Evolutionary conservation across 2,888 invertebrate genomes (phyloP).

Genomic region (Polymixis flavicincta): DNA sequence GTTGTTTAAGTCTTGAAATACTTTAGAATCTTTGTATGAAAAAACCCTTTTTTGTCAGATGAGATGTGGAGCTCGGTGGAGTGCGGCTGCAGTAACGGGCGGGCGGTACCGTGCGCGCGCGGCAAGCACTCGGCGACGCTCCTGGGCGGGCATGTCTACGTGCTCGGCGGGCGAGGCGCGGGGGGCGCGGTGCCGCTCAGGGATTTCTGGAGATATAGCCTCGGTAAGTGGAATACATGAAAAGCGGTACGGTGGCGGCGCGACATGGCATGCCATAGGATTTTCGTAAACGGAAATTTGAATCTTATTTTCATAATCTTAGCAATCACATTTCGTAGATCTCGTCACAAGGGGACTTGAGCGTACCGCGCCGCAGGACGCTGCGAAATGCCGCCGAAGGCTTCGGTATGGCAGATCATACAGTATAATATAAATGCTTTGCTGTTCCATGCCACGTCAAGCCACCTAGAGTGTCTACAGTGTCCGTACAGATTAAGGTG

Average conservation of each 20-base stretch:
- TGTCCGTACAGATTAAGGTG: background rate
- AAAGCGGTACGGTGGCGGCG: background rate
- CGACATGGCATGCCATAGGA: background rate
- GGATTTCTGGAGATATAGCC: constrained; percentile 96
- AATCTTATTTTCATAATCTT: background rate
- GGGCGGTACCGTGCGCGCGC: constrained; percentile 91
- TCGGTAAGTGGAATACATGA: constrained; percentile 88
- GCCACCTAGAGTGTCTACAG: background rate
- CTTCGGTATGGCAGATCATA: background rate
- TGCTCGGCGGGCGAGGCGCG: constrained; percentile 96
- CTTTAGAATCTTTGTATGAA: background rate
- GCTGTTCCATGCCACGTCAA: background rate
- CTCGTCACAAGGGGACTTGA: background rate
- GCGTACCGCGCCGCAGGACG: background rate
- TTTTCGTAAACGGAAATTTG: background rate
- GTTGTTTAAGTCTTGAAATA: background rate
- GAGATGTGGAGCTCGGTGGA: constrained; percentile 87
- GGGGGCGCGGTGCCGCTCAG: constrained; percentile 95
- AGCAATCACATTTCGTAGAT: background rate
- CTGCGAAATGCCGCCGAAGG: background rate
- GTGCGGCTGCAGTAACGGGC: constrained; percentile 71
- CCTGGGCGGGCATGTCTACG: constrained; percentile 94
- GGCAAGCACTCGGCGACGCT: constrained; percentile 96
- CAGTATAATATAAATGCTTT: background rate
- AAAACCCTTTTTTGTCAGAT: constrained; percentile 69